Conservation (phyloP, 2,797 vertebrate genomes). For the Hydrophis major region DNA sequence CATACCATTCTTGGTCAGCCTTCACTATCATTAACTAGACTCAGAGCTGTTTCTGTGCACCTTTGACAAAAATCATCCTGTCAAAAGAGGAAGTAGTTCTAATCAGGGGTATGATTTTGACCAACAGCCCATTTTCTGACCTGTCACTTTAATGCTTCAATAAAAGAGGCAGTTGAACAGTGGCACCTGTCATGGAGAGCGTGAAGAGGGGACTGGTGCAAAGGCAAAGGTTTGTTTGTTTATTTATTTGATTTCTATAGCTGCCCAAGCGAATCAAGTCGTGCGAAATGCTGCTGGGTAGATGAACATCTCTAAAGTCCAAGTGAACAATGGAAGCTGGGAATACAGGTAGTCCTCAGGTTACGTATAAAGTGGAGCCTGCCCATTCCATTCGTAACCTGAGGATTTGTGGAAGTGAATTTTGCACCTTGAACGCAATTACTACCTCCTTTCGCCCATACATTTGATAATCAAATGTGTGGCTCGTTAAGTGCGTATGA, state of each 20-base stretch:
- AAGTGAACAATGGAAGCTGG: neutral
- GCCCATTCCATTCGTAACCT: too few relatives aligned
- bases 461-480: too few relatives aligned
- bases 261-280: neutral
- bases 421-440: too few relatives aligned
- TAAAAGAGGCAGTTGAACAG: conserved; percentile 11
- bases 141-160: neutral
- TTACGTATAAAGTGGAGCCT: too few relatives aligned
- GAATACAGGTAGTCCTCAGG: neutral
- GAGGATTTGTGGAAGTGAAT: too few relatives aligned
- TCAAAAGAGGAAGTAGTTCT: conserved; percentile 17
- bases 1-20: neutral
- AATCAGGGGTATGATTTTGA: neutral
- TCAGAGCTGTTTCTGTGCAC: neutral
- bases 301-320: neutral
- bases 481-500: too few relatives aligned
- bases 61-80: conserved; percentile 13
- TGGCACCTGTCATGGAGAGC: neutral
- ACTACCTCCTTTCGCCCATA: too few relatives aligned
- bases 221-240: neutral
- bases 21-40: neutral
- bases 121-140: neutral
- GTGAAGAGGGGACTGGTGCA: neutral
- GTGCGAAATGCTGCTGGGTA: neutral
- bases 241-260: neutral